Evolutionary conservation across 2,797 vertebrate species (phyloP).

Genomic region (Argya squamiceps): DNA sequence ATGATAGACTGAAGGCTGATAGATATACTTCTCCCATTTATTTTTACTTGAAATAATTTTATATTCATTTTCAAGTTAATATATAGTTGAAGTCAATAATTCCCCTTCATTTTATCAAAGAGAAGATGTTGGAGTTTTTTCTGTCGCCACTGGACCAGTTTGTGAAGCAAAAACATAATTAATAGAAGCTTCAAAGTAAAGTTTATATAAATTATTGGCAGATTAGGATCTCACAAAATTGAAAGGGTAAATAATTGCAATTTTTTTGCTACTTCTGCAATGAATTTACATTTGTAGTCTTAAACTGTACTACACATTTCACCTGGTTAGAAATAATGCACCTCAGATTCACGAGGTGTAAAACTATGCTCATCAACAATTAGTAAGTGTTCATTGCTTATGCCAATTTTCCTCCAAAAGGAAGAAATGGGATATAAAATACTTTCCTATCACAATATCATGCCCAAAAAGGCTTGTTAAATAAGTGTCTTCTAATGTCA

Average conservation of each 20-base stretch:
- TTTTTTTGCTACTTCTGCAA: background rate
- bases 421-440: background rate
- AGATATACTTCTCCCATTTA: background rate
- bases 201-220: background rate
- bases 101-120: background rate
- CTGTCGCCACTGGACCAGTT: background rate
- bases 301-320: background rate
- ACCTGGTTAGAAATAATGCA: background rate
- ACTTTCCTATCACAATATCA: background rate
- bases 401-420: background rate
- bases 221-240: background rate
- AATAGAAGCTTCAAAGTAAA: background rate
- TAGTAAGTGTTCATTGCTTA: background rate
- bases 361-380: background rate
- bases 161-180: background rate
- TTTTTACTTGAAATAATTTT: background rate
- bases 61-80: background rate
- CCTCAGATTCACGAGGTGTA: background rate
- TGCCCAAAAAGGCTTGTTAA: background rate
- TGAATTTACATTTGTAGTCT: background rate
- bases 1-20: background rate
- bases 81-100: background rate
- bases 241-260: background rate
- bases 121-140: accelerated
- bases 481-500: background rate